Evolutionary conservation across 1,140 invertebrate genomes (phyloP).

Genomic region (Gonatopus flavifemur): DNA sequence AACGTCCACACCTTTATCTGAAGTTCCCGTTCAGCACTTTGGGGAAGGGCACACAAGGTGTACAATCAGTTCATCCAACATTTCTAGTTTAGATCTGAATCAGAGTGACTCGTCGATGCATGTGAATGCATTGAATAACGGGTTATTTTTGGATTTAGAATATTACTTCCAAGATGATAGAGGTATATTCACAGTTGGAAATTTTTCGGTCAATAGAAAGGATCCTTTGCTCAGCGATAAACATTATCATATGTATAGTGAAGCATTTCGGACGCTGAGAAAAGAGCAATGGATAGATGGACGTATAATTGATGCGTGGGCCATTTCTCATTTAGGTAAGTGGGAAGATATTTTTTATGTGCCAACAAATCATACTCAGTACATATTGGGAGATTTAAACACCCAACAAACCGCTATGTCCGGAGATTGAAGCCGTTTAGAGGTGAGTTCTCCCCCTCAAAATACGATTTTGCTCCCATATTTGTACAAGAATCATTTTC

Average conservation of each 20-base stretch:
- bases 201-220: conserved; percentile 1
- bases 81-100: no score
- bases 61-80: no score
- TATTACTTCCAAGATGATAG: conserved; percentile 1
- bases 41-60: no score
- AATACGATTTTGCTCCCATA: conserved; percentile 21
- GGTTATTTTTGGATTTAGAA: conserved; percentile 1
- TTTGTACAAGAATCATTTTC: conserved; percentile 11
- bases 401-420: neutral
- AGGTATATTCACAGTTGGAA: neutral
- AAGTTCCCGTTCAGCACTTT: no score
- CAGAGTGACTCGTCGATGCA: neutral
- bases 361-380: conserved; percentile 6
- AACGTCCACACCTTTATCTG: no score
- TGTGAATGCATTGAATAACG: conserved; percentile 1
- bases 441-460: neutral
- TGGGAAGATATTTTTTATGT: conserved; percentile 19
- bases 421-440: neutral
- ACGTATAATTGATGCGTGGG: conserved; percentile 11
- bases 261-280: conserved; percentile 8
- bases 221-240: neutral
- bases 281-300: conserved; percentile 17
- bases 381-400: conserved; percentile 5
- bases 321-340: neutral
- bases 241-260: conserved; percentile 2